Evolutionary conservation across 2,888 invertebrate species (phyloP), one percentile per base, ranked within the genome.

Genomic region (Eristalis arbustorum): DNA sequence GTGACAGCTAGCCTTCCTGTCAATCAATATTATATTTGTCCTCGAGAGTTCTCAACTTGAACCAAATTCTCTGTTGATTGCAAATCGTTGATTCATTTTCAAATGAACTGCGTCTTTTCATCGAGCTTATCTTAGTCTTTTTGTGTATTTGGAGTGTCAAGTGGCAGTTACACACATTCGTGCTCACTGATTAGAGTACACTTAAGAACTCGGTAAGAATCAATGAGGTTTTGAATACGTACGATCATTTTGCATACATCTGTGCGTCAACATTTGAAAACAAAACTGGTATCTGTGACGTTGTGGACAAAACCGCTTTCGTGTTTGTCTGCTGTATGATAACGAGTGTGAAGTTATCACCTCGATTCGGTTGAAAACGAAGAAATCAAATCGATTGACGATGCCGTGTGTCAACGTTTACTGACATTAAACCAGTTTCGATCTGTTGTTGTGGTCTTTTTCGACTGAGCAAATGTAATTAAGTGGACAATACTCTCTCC

Each of bases 141-240:
- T 5, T 8, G 18, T 8, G n/a, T 18, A 49, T 10, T 4, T 49
- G 1, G 18, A 18, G 18, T 49, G 49, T 49, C 18, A 49, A 49
- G n/a, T 49, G 49, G 18, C 18, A 18, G 8, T 8, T 6, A 2
- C 13, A 69, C 42, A 57, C 28, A 13, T 68, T 22, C 66, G 31
- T 49, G 22, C 62, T 66, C 3, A 37, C 28, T 81, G 81, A 81
- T 75, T 72, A 69, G 71, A 49, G 40, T 34, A 49, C 59, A 64
- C 75, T 14, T 34, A 18, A 8, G 23, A 80, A 63, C 34, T 71
- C 66, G 81, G 81, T 14, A 40, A 2, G 14, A 49, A 57, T 64
- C 13, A 42, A 40, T 42, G n/a, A 49, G 31, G 31, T 31, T 31
- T 31, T 31, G 5, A 31, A 34, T 34, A 34, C 2, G 34, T 1